Conservation (phyloP, 2,888 invertebrate species). For the Mesorhabditis belari region DNA sequence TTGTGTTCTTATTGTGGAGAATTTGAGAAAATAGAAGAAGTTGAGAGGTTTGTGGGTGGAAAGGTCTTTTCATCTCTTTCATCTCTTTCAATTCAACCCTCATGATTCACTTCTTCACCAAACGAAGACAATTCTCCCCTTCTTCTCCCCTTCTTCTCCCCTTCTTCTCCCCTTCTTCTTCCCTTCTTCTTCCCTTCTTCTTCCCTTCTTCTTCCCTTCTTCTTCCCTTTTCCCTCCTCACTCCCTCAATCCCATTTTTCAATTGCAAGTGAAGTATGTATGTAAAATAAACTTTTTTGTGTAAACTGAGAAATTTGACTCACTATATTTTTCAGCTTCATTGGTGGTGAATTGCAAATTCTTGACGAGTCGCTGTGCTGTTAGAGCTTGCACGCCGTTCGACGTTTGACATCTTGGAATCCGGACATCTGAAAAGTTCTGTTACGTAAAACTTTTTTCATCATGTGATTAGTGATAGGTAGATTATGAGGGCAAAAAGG, state of each 20-base stretch:
- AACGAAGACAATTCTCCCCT: too few species aligned
- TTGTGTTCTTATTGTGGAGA: background rate
- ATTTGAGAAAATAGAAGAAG: background rate
- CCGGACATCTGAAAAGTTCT: constrained; percentile 16
- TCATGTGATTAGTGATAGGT: background rate
- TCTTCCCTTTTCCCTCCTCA: background rate
- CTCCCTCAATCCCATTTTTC: background rate
- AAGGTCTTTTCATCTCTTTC: background rate
- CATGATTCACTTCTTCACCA: too few species aligned
- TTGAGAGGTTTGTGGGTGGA: background rate
- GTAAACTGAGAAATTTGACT: background rate
- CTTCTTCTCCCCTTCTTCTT: background rate
- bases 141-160: background rate
- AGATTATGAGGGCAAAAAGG: background rate
- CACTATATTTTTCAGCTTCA: constrained; percentile 30
- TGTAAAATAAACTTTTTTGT: background rate
- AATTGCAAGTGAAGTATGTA: too few species aligned
- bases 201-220: background rate
- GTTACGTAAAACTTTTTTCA: background rate
- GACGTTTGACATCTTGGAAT: constrained; percentile 28
- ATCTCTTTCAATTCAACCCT: too few species aligned
- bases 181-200: background rate
- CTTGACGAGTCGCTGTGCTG: constrained; percentile 18
- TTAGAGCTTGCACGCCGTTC: constrained; percentile 19
- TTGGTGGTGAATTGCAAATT: constrained; percentile 22